phyloP scores from a whole-genome alignment of 1,140 invertebrate genomes.

The Andricus grossulariae region DNA sequence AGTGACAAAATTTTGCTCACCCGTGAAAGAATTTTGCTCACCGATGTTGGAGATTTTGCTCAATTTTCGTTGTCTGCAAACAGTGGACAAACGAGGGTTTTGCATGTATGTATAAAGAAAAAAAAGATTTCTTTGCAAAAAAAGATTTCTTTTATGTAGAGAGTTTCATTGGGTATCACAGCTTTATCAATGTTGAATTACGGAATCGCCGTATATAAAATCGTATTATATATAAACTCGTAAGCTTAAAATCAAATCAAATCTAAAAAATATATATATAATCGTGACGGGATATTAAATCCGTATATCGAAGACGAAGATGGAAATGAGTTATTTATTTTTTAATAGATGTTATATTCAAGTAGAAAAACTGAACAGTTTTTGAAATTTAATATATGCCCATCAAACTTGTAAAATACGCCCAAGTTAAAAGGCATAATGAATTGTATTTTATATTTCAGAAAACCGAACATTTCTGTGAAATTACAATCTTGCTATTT shows the following conservation, averaged over 20 bases:
- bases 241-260: constrained; percentile 8
- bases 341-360: constrained; percentile 1
- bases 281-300: constrained; percentile 21
- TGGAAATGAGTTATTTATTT: constrained; percentile 23
- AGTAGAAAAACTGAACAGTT: neutral
- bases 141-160: constrained; percentile 1
- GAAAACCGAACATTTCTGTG: constrained; percentile 36
- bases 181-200: constrained; percentile 4
- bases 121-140: neutral
- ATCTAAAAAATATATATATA: neutral
- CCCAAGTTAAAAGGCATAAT: neutral
- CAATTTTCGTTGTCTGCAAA: too few species aligned
- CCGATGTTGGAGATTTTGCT: too few species aligned
- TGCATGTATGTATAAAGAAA: too few species aligned
- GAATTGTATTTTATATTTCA: constrained; percentile 23
- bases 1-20: too few species aligned
- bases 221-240: neutral
- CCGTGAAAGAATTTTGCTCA: too few species aligned
- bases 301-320: constrained; percentile 7
- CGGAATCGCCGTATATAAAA: neutral
- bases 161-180: constrained; percentile 13
- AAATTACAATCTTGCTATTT: constrained; percentile 52
- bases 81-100: too few species aligned
- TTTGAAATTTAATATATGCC: neutral
- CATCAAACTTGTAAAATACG: constrained; percentile 6